Base-by-base conservation (phyloP, 2,113 vertebrate genomes). In the Thunnus thynnus region DNA sequence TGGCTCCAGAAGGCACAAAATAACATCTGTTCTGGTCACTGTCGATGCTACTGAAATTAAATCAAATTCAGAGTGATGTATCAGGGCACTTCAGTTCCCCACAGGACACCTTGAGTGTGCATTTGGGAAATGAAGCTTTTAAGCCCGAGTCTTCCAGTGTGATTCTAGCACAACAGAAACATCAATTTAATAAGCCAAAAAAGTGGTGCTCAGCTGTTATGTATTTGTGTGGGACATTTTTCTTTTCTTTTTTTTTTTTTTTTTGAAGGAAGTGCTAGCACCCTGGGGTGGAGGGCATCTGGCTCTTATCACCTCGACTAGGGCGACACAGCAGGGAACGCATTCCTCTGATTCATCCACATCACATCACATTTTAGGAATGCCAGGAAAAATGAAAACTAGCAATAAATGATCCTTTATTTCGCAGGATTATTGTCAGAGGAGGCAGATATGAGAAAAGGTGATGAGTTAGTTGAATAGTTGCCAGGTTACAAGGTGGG, bases 331-430 rank as follows among this genome's bases (percentile, higher is more conserved):
- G 70, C 44, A 76, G 62, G 68, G 54, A 22, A 44, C 51, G 48
- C 72, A 68, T 80, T 87, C 47, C 20, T 67, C 41, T 18, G 22
- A 50, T 85, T 85, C 44, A 63, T 82, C 58, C 48, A 47, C 60
- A 65, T 74, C 18, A 3, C 27, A 36, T 69, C 56, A 61, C 47
- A 68, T 68, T 82, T 76, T 47, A 65, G 58, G 51, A 81, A 65
- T 50, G 20, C 16, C 54, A 32, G 30, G 0, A 46, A 1, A 13
- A 56, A 44, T 50, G 5, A 63, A 78, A 67, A 46, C 3, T 6
- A 55, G 36, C 44, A 52, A 12, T 55, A 27, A 6, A 54, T 32
- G 3, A n/a, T 41, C 8, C 5, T 48, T 51, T 51, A n/a, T 50
- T 62, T 67, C 9, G 52, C 13, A 8, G 12, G 36, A 20, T 20